Conservation (phyloP, 1,140 invertebrate genomes). For the Danaus plexippus region DNA sequence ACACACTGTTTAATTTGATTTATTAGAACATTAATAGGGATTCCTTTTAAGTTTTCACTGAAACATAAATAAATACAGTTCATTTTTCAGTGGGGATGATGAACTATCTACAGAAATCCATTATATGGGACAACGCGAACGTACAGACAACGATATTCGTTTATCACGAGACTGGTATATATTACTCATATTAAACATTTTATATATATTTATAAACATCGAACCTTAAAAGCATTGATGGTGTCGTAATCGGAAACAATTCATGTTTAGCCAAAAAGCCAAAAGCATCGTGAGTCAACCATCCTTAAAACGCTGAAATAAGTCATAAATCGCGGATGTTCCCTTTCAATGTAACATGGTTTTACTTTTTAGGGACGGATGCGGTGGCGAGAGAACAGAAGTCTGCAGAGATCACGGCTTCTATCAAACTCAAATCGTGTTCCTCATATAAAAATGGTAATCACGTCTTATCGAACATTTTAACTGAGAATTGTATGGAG, state of each 20-base stretch:
- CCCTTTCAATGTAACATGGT: conserved; percentile 31
- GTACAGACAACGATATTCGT: conserved; percentile 38
- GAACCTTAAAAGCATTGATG: no score
- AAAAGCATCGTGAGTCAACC: no score
- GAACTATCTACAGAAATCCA: conserved; percentile 29
- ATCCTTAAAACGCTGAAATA: conserved; percentile 20
- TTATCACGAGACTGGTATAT: conserved; percentile 39
- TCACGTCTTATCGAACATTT: no score
- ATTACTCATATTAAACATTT: conserved; percentile 6
- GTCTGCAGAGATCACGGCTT: conserved; percentile 29
- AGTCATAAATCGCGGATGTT: conserved; percentile 38
- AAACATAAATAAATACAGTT: neutral
- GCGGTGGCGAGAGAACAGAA: conserved; percentile 29
- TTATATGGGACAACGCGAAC: conserved; percentile 37
- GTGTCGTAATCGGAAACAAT: no score
- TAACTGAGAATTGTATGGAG: no score
- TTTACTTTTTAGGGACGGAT: conserved; percentile 51
- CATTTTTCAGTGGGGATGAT: conserved; percentile 31
- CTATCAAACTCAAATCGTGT: conserved; percentile 16
- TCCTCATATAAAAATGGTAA: conserved; percentile 12
- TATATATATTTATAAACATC: no score
- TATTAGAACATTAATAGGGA: no score
- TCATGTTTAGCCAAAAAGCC: no score
- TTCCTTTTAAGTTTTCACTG: no score
- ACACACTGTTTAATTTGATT: no score